Conservation (phyloP, 64 coral and sea anemone genomes). For the Montipora efflorescens region DNA sequence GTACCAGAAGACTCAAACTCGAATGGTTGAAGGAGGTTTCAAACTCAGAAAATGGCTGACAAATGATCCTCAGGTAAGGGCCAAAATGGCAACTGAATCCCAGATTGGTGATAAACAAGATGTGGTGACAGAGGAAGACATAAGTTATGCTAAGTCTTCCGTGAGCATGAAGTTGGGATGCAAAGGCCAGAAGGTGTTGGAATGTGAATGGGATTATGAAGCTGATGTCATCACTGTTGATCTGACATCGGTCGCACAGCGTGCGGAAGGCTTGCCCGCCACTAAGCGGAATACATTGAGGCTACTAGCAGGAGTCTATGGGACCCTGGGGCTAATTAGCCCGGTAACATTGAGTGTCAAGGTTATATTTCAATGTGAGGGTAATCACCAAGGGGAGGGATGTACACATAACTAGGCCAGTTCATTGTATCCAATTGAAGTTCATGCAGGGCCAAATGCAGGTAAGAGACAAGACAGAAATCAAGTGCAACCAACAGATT, state of each 20-base stretch:
- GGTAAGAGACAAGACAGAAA: neutral
- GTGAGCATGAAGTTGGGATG: neutral
- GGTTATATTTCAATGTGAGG: neutral
- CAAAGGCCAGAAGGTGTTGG: slow-evolving; percentile 34
- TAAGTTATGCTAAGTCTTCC: neutral
- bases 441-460: neutral
- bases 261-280: neutral
- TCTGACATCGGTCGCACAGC: slow-evolving; percentile 19
- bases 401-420: neutral
- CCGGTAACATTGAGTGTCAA: slow-evolving; percentile 32
- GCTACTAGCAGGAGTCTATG: slow-evolving; percentile 51
- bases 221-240: slow-evolving; percentile 15
- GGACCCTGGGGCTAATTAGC: slow-evolving; percentile 43
- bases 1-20: slow-evolving; percentile 12
- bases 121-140: too few relatives aligned
- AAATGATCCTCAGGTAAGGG: neutral
- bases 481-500: neutral
- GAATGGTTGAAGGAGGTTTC: slow-evolving; percentile 48
- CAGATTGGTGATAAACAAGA: too few relatives aligned
- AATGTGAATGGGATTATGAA: slow-evolving; percentile 38
- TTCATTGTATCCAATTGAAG: neutral
- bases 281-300: slow-evolving; percentile 69
- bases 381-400: neutral
- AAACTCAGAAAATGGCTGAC: slow-evolving; percentile 50
- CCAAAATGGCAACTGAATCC: too few relatives aligned